Conservation (phyloP, 2,888 invertebrate genomes). For the Oscheius sp. region DNA sequence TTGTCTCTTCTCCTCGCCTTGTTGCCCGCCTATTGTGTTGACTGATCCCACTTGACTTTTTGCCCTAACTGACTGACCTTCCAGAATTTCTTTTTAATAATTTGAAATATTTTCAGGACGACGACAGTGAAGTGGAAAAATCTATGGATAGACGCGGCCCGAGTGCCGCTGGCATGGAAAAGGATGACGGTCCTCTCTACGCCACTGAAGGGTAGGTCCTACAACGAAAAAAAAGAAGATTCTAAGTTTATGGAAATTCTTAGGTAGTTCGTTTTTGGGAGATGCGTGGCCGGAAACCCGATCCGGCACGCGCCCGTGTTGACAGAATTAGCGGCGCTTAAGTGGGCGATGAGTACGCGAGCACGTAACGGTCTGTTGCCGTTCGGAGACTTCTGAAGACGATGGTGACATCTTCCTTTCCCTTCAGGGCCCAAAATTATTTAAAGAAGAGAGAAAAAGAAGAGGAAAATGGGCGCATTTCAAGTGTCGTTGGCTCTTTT, state of each 20-base stretch:
- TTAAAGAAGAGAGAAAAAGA: no score
- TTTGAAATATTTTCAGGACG: conserved; percentile 18
- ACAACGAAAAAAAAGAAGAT: not conserved
- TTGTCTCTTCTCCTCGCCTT: no score
- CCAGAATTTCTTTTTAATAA: no score
- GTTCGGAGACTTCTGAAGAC: not conserved
- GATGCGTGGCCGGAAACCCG: conserved; percentile 35
- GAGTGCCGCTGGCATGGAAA: conserved; percentile 11
- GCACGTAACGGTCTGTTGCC: conserved; percentile 28
- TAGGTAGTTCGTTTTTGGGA: conserved; percentile 30
- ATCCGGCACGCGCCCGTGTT: conserved; percentile 36
- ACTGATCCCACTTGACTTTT: conserved; percentile 24
- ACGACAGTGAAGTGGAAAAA: conserved; percentile 3
- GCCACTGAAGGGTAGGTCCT: conserved; percentile 28
- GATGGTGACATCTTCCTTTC: no score
- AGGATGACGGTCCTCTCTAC: conserved; percentile 25
- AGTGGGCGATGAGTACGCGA: conserved; percentile 37
- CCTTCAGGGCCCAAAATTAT: no score
- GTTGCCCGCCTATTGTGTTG: no score
- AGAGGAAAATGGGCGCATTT: no score
- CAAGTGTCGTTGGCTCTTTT: no score
- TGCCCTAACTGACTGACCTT: no score
- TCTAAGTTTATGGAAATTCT: no score
- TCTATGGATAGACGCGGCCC: conserved; percentile 29
- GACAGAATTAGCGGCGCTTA: conserved; percentile 38